Conservation (phyloP, 2,797 vertebrate genomes). For the Sylvilagus floridanus region DNA sequence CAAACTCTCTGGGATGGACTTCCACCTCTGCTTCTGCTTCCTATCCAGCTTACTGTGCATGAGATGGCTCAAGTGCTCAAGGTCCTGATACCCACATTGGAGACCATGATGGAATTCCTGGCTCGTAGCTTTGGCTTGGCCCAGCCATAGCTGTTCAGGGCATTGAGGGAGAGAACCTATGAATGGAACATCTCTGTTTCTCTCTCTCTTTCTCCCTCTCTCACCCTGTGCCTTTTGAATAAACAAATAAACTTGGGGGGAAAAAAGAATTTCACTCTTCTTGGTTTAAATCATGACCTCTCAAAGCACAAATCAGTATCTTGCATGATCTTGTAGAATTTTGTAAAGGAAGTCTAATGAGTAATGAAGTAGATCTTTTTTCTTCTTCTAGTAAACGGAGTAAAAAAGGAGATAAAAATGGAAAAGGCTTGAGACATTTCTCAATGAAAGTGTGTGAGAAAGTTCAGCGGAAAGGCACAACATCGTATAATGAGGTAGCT, state of each 20-base stretch:
- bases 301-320: not conserved
- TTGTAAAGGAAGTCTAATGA: slow-evolving; percentile 32
- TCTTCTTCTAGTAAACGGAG: slow-evolving; percentile 89
- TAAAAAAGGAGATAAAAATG: slow-evolving; percentile 94
- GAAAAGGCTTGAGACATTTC: slow-evolving; percentile 93
- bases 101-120: too few relatives aligned
- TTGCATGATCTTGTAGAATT: slow-evolving; percentile 5
- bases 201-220: too few relatives aligned
- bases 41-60: too few relatives aligned
- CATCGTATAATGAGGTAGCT: slow-evolving; percentile 93
- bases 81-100: too few relatives aligned
- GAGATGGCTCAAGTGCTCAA: too few relatives aligned
- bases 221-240: not conserved
- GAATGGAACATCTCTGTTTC: too few relatives aligned
- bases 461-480: slow-evolving; percentile 93
- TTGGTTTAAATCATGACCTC: slow-evolving; percentile 29
- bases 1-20: not conserved
- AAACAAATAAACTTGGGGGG: slow-evolving; percentile 49
- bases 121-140: too few relatives aligned
- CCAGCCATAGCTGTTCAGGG: too few relatives aligned
- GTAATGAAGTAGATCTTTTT: slow-evolving; percentile 49
- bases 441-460: slow-evolving; percentile 96
- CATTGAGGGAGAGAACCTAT: too few relatives aligned
- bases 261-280: slow-evolving; percentile 32
- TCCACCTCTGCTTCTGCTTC: too few relatives aligned